Evolutionary conservation across 2,797 vertebrate species (phyloP).

Genomic region (Lepilemur ruficaudatus): DNA sequence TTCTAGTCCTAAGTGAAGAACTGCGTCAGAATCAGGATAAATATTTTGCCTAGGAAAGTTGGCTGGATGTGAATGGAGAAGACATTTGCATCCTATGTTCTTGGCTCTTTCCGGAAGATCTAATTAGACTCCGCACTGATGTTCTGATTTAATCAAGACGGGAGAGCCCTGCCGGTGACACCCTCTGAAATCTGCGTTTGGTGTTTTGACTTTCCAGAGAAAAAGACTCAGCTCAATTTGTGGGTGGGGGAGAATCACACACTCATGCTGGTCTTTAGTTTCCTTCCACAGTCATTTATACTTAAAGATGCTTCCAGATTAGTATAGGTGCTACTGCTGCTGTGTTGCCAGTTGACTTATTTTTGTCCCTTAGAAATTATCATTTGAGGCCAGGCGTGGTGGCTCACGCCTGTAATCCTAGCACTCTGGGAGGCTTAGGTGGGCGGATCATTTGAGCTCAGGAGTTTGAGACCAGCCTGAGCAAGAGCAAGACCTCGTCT

Average conservation of each 20-base stretch:
- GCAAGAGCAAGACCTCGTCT: no score
- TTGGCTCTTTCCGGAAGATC: not conserved
- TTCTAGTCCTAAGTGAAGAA: conserved; percentile 1
- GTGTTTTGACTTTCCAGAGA: not conserved
- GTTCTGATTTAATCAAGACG: not conserved
- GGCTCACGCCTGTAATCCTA: no score
- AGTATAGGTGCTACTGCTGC: not conserved
- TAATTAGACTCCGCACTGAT: not conserved
- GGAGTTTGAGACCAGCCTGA: no score
- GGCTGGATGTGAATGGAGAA: not conserved
- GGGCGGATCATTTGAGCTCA: no score
- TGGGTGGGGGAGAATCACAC: not conserved
- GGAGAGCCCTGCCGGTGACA: not conserved
- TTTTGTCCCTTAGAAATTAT: not conserved
- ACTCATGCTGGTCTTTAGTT: not conserved
- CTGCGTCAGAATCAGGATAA: conserved; percentile 26
- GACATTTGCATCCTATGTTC: not conserved
- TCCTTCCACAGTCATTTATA: not conserved
- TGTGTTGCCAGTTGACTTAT: not conserved
- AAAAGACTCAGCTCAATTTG: not conserved
- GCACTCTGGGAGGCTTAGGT: no score
- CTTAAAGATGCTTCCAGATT: not conserved
- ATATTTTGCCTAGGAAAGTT: conserved; percentile 48
- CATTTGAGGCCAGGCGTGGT: no score
- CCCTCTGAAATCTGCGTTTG: not conserved